A percentile compares a stretch with the other conserved stretches of the same genome.
These are phyloP conservation scores for Liopterus haemorrhoidalis DNA, from an alignment of 2,888 invertebrate genomes.

Conservation along the genomic window DNA sequence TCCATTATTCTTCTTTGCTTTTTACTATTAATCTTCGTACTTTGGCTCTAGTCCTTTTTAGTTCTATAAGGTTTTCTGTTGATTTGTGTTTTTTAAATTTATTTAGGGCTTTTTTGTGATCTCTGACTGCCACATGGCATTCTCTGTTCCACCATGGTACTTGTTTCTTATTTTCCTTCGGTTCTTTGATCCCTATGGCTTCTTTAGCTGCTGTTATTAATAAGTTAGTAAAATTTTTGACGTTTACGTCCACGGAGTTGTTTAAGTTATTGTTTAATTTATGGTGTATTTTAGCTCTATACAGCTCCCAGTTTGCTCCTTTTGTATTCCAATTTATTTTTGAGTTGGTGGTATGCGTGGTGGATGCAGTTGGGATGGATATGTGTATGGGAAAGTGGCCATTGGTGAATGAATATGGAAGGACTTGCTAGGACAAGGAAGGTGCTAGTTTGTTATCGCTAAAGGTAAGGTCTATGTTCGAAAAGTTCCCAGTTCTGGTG, in stretches of 20 bases:
- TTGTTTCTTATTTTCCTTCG: background rate
- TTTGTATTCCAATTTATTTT: constrained; percentile 4
- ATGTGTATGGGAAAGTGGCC: constrained; percentile 28
- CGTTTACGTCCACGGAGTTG: no score
- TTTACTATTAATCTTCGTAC: background rate
- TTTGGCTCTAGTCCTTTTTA: constrained; percentile 5
- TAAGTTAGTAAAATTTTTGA: background rate
- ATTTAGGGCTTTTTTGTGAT: constrained; percentile 1
- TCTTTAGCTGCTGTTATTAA: background rate
- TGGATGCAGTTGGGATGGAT: background rate
- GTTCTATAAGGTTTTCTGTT: constrained; percentile 1
- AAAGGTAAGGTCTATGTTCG: constrained; percentile 26
- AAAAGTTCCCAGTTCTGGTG: constrained; percentile 12
- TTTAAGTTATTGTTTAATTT: background rate
- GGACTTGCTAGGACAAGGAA: constrained; percentile 15
- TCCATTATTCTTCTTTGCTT: constrained; percentile 1
- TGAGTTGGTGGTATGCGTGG: background rate
- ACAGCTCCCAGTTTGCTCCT: constrained; percentile 1
- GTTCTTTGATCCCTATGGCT: background rate
- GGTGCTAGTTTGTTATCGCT: constrained; percentile 15
- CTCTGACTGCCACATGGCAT: background rate
- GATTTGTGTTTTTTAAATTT: background rate
- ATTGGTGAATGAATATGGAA: constrained; percentile 14
- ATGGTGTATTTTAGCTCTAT: background rate
- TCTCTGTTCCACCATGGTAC: background rate